phyloP scores from a whole-genome alignment of 2,797 vertebrate genomes.

The Buphagus erythrorhynchus region DNA sequence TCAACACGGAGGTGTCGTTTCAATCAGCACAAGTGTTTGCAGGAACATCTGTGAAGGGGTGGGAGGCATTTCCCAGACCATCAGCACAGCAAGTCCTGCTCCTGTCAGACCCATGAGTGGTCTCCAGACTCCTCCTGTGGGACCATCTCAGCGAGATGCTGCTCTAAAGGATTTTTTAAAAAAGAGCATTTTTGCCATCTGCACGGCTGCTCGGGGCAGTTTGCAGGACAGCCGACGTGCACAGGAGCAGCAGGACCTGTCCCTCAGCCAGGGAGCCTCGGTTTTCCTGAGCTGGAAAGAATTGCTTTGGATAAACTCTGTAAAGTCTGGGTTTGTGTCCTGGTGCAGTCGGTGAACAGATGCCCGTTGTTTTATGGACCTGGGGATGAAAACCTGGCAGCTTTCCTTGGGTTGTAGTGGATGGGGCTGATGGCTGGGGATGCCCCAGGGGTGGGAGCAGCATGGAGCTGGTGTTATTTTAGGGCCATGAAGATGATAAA shows the following conservation, averaged over 20 bases:
- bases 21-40: not conserved
- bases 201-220: not conserved
- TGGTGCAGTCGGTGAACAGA: not conserved
- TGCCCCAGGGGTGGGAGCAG: not conserved
- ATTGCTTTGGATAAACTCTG: not conserved
- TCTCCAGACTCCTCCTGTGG: not conserved
- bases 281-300: slow-evolving; percentile 33
- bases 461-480: rapidly evolving
- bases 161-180: not conserved
- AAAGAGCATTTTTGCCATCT: not conserved
- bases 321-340: not conserved
- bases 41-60: not conserved
- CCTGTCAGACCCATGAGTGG: rapidly evolving
- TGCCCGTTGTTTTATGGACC: not conserved
- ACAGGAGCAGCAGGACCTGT: not conserved
- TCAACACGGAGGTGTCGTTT: not conserved
- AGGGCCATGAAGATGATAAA: not conserved
- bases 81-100: not conserved
- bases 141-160: not conserved
- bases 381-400: not conserved
- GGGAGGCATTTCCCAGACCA: not conserved
- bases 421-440: rapidly evolving
- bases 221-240: not conserved
- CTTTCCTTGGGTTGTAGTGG: not conserved
- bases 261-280: not conserved